These are phyloP conservation scores for Tachuris rubrigastra DNA, from an alignment of 2,113 vertebrate genomes.

Conservation along the genomic window DNA sequence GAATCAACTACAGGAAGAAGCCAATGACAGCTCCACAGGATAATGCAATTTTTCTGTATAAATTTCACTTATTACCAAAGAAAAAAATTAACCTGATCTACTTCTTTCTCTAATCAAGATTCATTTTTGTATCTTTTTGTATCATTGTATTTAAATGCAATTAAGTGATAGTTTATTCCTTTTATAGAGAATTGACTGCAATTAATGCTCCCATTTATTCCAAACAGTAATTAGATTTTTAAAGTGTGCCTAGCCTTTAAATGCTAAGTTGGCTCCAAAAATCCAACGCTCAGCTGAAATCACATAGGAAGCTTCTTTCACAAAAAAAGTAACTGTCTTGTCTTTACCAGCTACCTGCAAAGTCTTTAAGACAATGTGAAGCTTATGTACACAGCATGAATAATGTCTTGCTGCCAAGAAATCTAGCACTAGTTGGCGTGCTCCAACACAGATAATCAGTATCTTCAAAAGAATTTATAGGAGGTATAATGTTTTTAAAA, in stretches of 20 bases:
- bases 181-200: conserved; percentile 58
- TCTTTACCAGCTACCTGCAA: neutral
- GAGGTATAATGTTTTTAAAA: neutral
- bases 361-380: neutral
- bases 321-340: neutral
- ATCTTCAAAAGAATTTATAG: neutral
- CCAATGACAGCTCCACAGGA: conserved; percentile 22
- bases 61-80: conserved; percentile 42
- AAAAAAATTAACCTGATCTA: conserved; percentile 34
- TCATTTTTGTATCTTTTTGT: conserved; percentile 30
- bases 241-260: conserved; percentile 49
- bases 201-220: conserved; percentile 58
- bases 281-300: conserved; percentile 5
- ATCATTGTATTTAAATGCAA: conserved; percentile 57
- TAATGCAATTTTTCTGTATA: conserved; percentile 42
- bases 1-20: conserved; percentile 39
- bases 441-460: neutral
- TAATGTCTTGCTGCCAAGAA: neutral
- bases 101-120: conserved; percentile 64
- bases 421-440: neutral
- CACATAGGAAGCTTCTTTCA: neutral
- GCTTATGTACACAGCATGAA: neutral
- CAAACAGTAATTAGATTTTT: conserved; percentile 63
- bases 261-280: conserved; percentile 52
- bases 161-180: conserved; percentile 59